These are phyloP conservation scores for Pholis gunnellus DNA, from an alignment of 2,113 vertebrate genomes.

Conservation along the genomic window DNA sequence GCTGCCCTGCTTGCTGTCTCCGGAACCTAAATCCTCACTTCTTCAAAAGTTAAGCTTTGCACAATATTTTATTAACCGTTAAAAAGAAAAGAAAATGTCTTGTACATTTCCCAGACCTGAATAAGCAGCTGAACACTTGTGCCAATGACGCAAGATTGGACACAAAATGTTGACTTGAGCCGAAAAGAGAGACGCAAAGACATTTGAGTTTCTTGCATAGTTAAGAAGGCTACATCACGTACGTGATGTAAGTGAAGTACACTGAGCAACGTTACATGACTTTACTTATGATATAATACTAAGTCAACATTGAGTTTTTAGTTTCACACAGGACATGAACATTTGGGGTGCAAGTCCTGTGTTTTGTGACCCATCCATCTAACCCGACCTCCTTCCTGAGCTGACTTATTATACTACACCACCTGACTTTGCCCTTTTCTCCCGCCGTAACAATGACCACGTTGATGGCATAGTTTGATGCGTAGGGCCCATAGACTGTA, in stretches of 20 bases:
- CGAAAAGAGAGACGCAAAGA: neutral
- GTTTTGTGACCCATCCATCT: neutral
- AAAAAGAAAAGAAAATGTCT: neutral
- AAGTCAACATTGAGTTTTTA: neutral
- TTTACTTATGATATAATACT: neutral
- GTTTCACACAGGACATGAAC: neutral
- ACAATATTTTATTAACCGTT: neutral
- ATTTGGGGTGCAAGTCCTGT: neutral
- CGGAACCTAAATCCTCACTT: conserved; percentile 23
- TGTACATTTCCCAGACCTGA: neutral
- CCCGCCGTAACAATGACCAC: neutral
- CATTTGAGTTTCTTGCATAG: neutral
- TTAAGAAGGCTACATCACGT: too few species aligned
- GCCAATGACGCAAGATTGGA: neutral
- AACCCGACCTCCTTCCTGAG: neutral
- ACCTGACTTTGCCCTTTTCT: neutral
- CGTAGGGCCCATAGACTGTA: too few species aligned
- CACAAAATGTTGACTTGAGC: neutral
- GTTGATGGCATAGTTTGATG: neutral
- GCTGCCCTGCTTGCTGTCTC: conserved; percentile 65
- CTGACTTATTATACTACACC: neutral
- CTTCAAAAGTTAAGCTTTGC: conserved; percentile 26
- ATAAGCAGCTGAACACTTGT: neutral
- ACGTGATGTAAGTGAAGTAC: neutral
- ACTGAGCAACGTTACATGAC: neutral